These are phyloP conservation scores for Drosophila planitibia DNA, from an alignment of 2,888 invertebrate genomes.

Conservation along the genomic window DNA sequence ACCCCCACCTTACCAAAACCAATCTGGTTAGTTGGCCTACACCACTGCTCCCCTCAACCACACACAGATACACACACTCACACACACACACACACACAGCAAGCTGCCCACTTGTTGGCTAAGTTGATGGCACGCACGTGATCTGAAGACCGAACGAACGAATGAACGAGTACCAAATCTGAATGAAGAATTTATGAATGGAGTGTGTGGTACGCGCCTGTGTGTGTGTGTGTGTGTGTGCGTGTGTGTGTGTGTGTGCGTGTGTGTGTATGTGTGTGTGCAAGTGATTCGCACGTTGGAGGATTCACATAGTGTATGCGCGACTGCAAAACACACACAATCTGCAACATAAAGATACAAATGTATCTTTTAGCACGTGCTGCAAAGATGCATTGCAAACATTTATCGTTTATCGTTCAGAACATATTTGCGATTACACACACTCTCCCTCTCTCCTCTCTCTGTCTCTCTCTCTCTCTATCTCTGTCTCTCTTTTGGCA, in stretches of 20 bases:
- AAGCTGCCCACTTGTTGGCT: constrained; percentile 53
- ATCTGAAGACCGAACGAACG: constrained; percentile 65
- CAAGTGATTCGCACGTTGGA: constrained; percentile 44
- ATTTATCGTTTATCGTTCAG: constrained; percentile 29
- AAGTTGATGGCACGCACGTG: constrained; percentile 71
- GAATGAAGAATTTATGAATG: constrained; percentile 77
- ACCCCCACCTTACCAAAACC: neutral
- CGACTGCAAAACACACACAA: constrained; percentile 8
- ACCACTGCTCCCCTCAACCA: constrained; percentile 1
- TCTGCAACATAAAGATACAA: constrained; percentile 43
- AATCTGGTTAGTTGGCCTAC: constrained; percentile 36
- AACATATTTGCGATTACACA: constrained; percentile 37
- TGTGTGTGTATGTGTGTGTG: constrained; percentile 8
- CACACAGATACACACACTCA: neutral
- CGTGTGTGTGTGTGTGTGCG: constrained; percentile 6
- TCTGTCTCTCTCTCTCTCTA: neutral
- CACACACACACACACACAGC: neutral
- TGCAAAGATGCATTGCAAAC: constrained; percentile 23
- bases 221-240: constrained; percentile 11
- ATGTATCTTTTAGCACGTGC: constrained; percentile 55
- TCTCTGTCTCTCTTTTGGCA: neutral
- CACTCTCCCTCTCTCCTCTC: neutral
- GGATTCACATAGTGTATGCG: constrained; percentile 18
- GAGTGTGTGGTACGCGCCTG: constrained; percentile 22
- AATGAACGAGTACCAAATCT: constrained; percentile 45